Base-by-base conservation (phyloP, 35 echinoderm and acorn worm species). In the Chiridota heheva region DNA sequence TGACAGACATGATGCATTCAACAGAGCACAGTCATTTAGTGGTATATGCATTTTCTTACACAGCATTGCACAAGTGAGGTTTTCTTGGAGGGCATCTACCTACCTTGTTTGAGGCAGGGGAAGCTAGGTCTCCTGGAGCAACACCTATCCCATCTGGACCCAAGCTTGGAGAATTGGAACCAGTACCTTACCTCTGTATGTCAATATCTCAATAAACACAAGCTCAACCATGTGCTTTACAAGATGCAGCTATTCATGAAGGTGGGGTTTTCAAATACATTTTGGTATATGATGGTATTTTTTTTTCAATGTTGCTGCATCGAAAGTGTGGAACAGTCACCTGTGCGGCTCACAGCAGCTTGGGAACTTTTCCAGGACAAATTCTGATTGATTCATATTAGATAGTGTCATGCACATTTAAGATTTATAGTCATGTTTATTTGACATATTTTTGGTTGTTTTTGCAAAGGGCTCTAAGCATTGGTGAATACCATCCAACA, bases 181-280 rank as follows among this genome's bases (percentile, higher is more conserved):
- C 36, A 44, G 3, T 89, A 92, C 68, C 89, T 98, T 2, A 98
- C 89, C 5, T 76, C 89, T 12, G 57, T 84, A 25, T 98, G 95
- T 47, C 80, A 81, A 20, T 78, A 98, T 55, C 73, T 98, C 4
- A 92, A 88, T 61, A 76, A 73, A 6, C 63, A 92, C 32, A 77
- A 73, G 40, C 80, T 77, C 36, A 57, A 45, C 40, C 95, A 92
- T 81, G 89, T 98, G 30, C 86, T 98, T 18, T 98, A 98, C 49
- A 73, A 92, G 30, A 33, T 91, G 17, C 95, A 98, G 82, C 75
- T 98, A 22, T 98, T 92, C 59, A 98, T 98, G 95, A 98, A 98
- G 95, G 95, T 87, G 5, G 62, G 75, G 10, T 7, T 43, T 38
- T 4, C 47, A 51, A 51, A 8, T 12, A 51, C 47, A 51, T 51